Evolutionary conservation across 2,113 vertebrate genomes (phyloP), one percentile per base, ranked within the genome.

Genomic region (Pachyramphus minor): DNA sequence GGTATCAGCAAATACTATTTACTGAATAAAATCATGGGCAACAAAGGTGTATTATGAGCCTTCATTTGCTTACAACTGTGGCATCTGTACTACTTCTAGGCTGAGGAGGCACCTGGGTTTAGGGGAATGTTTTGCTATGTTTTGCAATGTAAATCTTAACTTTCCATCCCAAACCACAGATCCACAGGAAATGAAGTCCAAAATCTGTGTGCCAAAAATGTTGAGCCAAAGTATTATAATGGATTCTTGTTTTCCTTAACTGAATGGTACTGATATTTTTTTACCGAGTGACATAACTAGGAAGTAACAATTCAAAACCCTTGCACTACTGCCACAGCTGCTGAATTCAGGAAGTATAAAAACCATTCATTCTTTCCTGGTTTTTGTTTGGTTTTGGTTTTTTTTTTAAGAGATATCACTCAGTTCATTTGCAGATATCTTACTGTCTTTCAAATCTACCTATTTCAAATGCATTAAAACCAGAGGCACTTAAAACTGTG

Each of bases 261-360:
- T 66, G 55, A 87, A 60, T 24, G 8, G 33, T 60, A 12, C 18
- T 88, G 73, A 9, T 58, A n/a, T 4, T 37, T 90, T 90, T 94
- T 87, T 81, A 37, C 35, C 58, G 75, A 69, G 49, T 73, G 72
- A 55, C 39, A 37, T 74, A 60, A 28, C 13, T 79, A 82, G 79
- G 42, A 92, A 90, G 22, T 53, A 73, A 19, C 31, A 56, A 31
- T 77, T 90, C 67, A 64, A 20, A 60, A 28, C 19, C 67, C 47
- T 82, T 91, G 11, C 14, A 5, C 44, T 91, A 24, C 53, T 60
- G 31, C 58, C 53, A 58, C 28, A 94, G 81, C 66, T 95, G 73
- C 69, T 91, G 69, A 93, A 87, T 78, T 87, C 73, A 89, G 89
- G 84, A 93, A 91, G 47, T 78, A 30, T 62, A 68, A 87, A 84